These are phyloP conservation scores for Serinus canaria DNA, from an alignment of 2,113 vertebrate genomes.

Conservation along the genomic window DNA sequence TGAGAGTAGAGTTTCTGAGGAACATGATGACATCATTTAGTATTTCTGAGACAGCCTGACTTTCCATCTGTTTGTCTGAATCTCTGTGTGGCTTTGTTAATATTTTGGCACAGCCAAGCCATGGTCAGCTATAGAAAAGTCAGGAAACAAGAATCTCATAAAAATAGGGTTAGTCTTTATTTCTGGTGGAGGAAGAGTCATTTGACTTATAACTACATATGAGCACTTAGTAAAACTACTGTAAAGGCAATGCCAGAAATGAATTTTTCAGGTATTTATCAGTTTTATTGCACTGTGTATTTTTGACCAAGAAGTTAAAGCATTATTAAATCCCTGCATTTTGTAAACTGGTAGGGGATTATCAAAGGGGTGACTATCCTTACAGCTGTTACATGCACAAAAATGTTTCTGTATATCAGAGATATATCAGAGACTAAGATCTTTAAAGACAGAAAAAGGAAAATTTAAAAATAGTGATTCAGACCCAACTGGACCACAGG, in stretches of 20 bases:
- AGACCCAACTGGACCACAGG: not conserved
- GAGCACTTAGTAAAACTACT: slow-evolving; percentile 60
- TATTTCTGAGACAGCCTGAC: slow-evolving; percentile 28
- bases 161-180: slow-evolving; percentile 62
- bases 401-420: not conserved
- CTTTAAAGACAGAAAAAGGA: not conserved
- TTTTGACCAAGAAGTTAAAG: slow-evolving; percentile 56
- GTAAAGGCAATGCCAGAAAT: slow-evolving; percentile 61
- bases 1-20: not conserved
- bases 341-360: slow-evolving; percentile 48
- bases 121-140: slow-evolving; percentile 49
- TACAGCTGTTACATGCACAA: not conserved
- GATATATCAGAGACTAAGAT: not conserved
- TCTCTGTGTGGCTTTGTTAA: slow-evolving; percentile 42
- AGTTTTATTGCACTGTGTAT: slow-evolving; percentile 53
- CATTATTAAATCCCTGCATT: slow-evolving; percentile 51
- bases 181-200: slow-evolving; percentile 55
- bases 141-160: slow-evolving; percentile 40
- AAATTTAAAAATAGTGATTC: not conserved
- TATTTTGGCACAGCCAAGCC: not conserved
- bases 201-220: slow-evolving; percentile 41
- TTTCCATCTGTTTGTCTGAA: slow-evolving; percentile 52
- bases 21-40: not conserved
- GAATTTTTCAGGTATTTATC: slow-evolving; percentile 61
- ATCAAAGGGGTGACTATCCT: not conserved